Base-by-base conservation (phyloP, 2,113 vertebrate species). In the Dromaius novaehollandiae region DNA sequence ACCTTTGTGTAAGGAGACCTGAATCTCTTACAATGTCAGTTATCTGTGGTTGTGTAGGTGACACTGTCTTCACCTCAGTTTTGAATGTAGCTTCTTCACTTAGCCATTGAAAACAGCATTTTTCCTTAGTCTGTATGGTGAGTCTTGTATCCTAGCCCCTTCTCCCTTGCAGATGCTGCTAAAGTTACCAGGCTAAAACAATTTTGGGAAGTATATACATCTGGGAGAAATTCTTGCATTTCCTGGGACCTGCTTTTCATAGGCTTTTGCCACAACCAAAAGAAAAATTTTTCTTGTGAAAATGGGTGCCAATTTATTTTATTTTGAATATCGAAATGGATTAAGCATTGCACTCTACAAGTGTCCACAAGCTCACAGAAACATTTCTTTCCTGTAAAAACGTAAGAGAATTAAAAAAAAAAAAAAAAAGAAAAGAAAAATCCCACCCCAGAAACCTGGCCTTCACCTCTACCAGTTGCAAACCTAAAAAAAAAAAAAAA, bases 191-290 rank as follows among this genome's bases (percentile, higher is more conserved):
- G 36, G 22, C 66, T 96, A 92, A 94, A 86, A 96, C 93, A 96
- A 93, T 86, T 95, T 82, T 96, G 86, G 80, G 93, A 96, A 97
- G 38, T 0, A 0, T 86, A 58, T 75, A 38, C 1, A 0, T 53
- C 24, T 1, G 0, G 91, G 83, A 97, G 92, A 93, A 97, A 97
- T 94, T 94, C 86, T 97, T 93, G 84, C 96, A 94, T 97, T 93
- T 97, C 74, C 89, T 94, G 87, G 84, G 86, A 63, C 13, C n/a
- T 66, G 64, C 21, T 96, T 97, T 95, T 92, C 95, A 97, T 95
- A 96, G 94, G 70, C 77, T 97, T 97, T 97, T 80, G 30, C 92
- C 87, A 82, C 85, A 80, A 86, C 61, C 4, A 0, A 90, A 83
- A 96, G 48, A 48, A 84, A 94, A 95, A 75, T 36, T 69, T 92